Conservation (phyloP, 2,888 invertebrate species). For the Anorthoa munda region DNA sequence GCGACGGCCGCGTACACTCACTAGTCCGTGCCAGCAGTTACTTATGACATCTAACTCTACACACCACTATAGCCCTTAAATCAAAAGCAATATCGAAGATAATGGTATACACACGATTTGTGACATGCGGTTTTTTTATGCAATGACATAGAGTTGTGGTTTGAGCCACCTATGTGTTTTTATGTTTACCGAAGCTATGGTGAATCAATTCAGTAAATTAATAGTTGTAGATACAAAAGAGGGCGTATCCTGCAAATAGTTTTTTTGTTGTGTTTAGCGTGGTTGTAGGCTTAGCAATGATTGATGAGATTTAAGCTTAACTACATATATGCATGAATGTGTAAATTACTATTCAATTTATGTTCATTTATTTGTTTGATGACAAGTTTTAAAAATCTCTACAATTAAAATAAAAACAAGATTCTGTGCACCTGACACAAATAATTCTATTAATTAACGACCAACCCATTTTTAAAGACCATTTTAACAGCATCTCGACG, state of each 20-base stretch:
- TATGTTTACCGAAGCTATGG: conserved; percentile 48
- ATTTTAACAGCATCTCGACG: conserved; percentile 26
- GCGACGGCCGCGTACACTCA: conserved; percentile 65
- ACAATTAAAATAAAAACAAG: background rate
- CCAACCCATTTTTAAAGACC: conserved; percentile 1
- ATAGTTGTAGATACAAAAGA: conserved; percentile 34
- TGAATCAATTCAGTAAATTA: conserved; percentile 52
- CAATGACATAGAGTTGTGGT: conserved; percentile 53
- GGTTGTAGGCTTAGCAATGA: conserved; percentile 23
- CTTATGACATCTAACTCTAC: conserved; percentile 58
- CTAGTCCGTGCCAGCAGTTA: conserved; percentile 54
- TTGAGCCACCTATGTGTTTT: conserved; percentile 44
- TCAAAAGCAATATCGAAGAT: conserved; percentile 39
- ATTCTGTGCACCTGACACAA: background rate
- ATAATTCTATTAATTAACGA: conserved; percentile 26
- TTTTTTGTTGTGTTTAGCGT: conserved; percentile 11
- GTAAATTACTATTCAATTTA: background rate
- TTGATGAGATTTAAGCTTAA: conserved; percentile 21
- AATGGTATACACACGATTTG: conserved; percentile 42
- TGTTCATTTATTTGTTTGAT: background rate
- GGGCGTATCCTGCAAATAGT: conserved; percentile 7
- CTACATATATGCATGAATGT: background rate
- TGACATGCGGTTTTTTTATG: conserved; percentile 41
- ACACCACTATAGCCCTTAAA: conserved; percentile 58
- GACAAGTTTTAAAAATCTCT: background rate